Evolutionary conservation across 2,797 vertebrate species (phyloP).

Genomic region (Dipus sagitta): DNA sequence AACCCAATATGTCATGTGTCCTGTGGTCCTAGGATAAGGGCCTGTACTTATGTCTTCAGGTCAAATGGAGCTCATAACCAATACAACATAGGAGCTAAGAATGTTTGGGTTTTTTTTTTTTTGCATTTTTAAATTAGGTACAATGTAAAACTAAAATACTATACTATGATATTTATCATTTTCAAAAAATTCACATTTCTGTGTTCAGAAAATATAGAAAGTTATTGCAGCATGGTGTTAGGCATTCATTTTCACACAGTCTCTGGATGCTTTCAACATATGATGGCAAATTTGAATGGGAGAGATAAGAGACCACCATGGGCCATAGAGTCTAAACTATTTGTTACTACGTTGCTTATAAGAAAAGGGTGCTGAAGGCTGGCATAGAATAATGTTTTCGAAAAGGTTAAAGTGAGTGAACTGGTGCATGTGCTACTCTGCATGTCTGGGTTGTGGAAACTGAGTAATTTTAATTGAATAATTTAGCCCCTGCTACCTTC

Average conservation of each 20-base stretch:
- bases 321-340: neutral
- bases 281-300: neutral
- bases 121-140: neutral
- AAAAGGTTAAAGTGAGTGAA: neutral
- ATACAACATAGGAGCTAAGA: neutral
- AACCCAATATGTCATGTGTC: neutral
- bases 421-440: too few relatives aligned
- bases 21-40: neutral
- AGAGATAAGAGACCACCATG: neutral
- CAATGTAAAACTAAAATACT: neutral
- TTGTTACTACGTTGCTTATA: neutral
- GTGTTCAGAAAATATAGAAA: neutral
- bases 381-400: neutral
- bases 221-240: neutral
- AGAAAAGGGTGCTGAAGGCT: neutral
- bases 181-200: neutral
- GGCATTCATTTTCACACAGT: neutral
- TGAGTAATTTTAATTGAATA: neutral
- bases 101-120: neutral
- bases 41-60: neutral
- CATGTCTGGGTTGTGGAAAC: neutral
- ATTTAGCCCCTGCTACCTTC: neutral
- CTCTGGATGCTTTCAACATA: neutral
- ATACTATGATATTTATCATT: neutral
- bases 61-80: neutral